Base-by-base conservation (phyloP, 2,797 vertebrate species). In the Sternarchorhynchus goeldii region DNA sequence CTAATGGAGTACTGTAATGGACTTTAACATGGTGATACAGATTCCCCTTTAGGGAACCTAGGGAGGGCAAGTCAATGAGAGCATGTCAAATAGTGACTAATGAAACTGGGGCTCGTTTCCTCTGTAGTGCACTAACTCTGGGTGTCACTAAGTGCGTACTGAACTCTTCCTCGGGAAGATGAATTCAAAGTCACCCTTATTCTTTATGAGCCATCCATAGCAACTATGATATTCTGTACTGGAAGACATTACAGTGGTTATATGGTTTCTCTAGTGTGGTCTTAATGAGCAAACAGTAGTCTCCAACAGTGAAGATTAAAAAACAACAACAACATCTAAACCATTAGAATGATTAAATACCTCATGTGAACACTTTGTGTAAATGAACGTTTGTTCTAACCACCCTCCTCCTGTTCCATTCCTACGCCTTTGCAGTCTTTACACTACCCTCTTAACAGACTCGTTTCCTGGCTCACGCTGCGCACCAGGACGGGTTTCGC, bases 1-100 rank as follows among this genome's bases (percentile, higher is more conserved):
- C 64, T 79, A 79, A 79, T 79, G 72, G 71, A 75, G 71, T 74
- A 68, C 75, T 69, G 78, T 74, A 79, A 79, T 75, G 64, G 78
- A 56, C 78, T 79, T 79, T 58, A 62, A 75, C 64, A 79, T 69
- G 57, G 71, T 18, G 71, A 73, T 36, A 57, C 63, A 62, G 64
- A 74, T 79, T 69, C 56, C 77, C 71, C 71, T 74, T 50, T 17
- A 55, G 78, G 72, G 71, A 73, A 73, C 58, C 72, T 58, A 79
- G 39, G 25, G 59, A 68, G 78, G 72, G 64, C 72, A 39, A 4
- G 64, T 79, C 78, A 79, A 79, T 79, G 78, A 79, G 71, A 62
- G 64, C 16, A 65, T 79, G 71, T 79, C 78, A 62, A 41, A 79
- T 62, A 74, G 69, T 75, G 78, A 79, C 63, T 75, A 69, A 75